These are phyloP conservation scores for Cataglyphis hispanica DNA, from an alignment of 1,140 invertebrate species.

Conservation along the genomic window DNA sequence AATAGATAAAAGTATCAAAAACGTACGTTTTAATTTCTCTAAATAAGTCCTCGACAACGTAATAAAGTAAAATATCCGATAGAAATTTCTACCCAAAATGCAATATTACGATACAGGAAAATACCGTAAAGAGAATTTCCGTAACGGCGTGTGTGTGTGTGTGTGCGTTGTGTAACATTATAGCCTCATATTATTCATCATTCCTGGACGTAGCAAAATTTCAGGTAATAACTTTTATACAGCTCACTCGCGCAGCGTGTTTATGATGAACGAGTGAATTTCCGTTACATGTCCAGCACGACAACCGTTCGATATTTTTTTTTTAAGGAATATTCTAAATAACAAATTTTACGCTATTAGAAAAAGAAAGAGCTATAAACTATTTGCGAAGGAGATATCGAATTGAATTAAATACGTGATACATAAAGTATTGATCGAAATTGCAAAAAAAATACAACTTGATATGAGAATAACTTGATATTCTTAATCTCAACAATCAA, in stretches of 20 bases:
- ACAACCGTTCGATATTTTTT: slow-evolving; percentile 44
- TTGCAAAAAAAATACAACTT: neutral
- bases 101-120: slow-evolving; percentile 30
- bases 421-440: neutral
- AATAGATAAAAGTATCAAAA: slow-evolving; percentile 4
- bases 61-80: slow-evolving; percentile 14
- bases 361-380: neutral
- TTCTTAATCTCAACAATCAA: slow-evolving; percentile 7
- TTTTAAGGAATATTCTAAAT: slow-evolving; percentile 18
- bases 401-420: neutral
- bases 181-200: slow-evolving; percentile 47
- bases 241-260: slow-evolving; percentile 36
- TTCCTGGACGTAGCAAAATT: slow-evolving; percentile 45
- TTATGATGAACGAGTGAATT: slow-evolving; percentile 56
- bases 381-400: neutral
- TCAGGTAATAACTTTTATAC: slow-evolving; percentile 48
- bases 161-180: slow-evolving; percentile 41
- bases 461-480: slow-evolving; percentile 19
- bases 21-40: neutral
- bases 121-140: slow-evolving; percentile 38
- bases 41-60: neutral
- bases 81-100: slow-evolving; percentile 35
- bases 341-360: neutral
- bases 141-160: slow-evolving; percentile 6
- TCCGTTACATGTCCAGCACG: slow-evolving; percentile 35